Base-by-base conservation (phyloP, 2,888 invertebrate species). In the Diplazon laetatorius region DNA sequence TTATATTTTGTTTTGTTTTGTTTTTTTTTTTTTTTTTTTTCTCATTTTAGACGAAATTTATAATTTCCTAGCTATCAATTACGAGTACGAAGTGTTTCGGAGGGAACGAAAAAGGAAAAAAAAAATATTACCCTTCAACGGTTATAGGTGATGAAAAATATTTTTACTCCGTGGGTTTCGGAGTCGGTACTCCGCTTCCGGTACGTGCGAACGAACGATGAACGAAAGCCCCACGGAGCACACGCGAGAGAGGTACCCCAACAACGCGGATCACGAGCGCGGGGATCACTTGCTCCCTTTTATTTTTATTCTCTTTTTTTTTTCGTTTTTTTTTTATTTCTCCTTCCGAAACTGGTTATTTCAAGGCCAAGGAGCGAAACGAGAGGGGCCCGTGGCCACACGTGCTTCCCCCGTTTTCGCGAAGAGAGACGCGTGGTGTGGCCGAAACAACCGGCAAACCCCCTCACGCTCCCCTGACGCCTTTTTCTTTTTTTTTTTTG, bases 301-400 rank as follows among this genome's bases (percentile, higher is more conserved):
- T n/a, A n/a, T n/a, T 30, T 30, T 6, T 30, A 30, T 30, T 5
- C 2, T 30, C 6, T 30, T 30, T 48, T 14, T 63, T 73, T 16
- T 52, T 50, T 30, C 42, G 68, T 57, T 69, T 63, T 57, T 18
- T 57, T 14, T 63, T 73, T 14, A 46, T 48, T 30, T 39, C 68
- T 55, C 63, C 57, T 57, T 18, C 50, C 22, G 4, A n/a, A 69
- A 77, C 77, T 50, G 73, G 77, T 77, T 77, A 30, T 68, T 57
- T 63, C 72, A 77, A 77, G 77, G 69, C 14, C 73, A 44, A 55
- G 35, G 22, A 63, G 48, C 25, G 35, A 50, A 57, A 39, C 68
- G 55, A 48, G 42, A 25, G 30, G 12, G 37, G 30, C 14, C 52
- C 39, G 30, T 16, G 37, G 30, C 14, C 52, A 22, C 62, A 48